These are phyloP conservation scores for Hemiscyllium ocellatum DNA, from an alignment of 2,113 vertebrate genomes.

Conservation along the genomic window DNA sequence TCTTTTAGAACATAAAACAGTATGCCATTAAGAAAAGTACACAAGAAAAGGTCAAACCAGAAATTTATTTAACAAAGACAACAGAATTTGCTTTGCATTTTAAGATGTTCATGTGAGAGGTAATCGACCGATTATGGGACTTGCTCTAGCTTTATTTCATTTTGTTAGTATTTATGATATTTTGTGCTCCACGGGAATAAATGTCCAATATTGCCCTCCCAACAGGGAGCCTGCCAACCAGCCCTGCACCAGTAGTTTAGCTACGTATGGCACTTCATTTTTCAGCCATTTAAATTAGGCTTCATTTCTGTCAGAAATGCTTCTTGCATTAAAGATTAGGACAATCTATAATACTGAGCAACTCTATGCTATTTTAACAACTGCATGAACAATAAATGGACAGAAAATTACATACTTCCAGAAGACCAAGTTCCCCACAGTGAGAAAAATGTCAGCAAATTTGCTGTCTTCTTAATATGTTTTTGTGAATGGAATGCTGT, in stretches of 20 bases:
- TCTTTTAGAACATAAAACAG: background rate
- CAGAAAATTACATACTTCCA: conserved; percentile 26
- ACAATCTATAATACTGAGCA: no score
- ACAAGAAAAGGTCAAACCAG: background rate
- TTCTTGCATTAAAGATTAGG: no score
- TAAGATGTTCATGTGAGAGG: conserved; percentile 10
- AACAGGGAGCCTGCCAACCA: background rate
- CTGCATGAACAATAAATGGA: background rate
- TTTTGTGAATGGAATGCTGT: background rate
- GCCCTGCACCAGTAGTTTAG: background rate
- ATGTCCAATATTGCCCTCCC: background rate
- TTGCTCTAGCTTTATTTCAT: background rate
- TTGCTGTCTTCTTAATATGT: background rate
- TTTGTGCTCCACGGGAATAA: background rate
- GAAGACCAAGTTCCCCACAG: background rate
- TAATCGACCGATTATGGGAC: background rate
- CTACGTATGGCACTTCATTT: background rate
- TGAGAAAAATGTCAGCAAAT: background rate
- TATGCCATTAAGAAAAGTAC: background rate
- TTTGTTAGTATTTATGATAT: conserved; percentile 18
- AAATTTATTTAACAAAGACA: background rate
- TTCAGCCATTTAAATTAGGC: conserved; percentile 19
- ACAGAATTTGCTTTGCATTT: background rate
- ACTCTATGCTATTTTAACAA: no score
- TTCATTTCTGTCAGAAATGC: no score